A percentile compares a stretch with the other conserved stretches of the same genome.
These are phyloP conservation scores for Lonchura striata DNA, from an alignment of 2,113 vertebrate species.

Conservation along the genomic window DNA sequence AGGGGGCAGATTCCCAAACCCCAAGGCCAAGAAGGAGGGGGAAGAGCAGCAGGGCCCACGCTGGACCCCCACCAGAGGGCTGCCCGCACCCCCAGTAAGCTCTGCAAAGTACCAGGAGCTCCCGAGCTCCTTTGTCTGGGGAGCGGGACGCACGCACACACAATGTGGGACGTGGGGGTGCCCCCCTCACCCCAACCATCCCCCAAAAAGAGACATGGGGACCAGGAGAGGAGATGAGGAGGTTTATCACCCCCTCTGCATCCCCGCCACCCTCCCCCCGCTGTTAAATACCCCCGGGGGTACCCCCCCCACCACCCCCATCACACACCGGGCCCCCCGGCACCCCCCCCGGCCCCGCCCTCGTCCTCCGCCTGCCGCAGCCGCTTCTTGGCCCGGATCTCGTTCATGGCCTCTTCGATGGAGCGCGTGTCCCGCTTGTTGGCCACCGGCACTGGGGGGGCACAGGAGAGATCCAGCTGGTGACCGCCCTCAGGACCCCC, in stretches of 20 bases:
- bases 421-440: not conserved
- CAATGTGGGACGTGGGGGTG: not conserved
- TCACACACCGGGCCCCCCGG: not conserved
- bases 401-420: not conserved
- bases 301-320: no score
- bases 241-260: not conserved
- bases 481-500: not conserved
- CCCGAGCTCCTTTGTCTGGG: not conserved
- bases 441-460: not conserved
- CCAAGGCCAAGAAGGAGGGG: not conserved
- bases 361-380: not conserved
- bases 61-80: no score
- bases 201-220: not conserved
- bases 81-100: no score
- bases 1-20: not conserved
- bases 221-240: not conserved
- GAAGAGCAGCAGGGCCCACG: not conserved
- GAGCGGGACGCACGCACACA: not conserved
- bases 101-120: not conserved
- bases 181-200: no score
- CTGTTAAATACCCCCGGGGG: not conserved
- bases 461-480: no score
- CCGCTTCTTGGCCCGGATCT: not conserved
- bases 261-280: not conserved
- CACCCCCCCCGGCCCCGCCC: not conserved